A percentile compares a stretch with the other conserved stretches of the same genome.
phyloP scores from a whole-genome alignment of 2,888 invertebrate species.

The Xanthia icteritia region DNA sequence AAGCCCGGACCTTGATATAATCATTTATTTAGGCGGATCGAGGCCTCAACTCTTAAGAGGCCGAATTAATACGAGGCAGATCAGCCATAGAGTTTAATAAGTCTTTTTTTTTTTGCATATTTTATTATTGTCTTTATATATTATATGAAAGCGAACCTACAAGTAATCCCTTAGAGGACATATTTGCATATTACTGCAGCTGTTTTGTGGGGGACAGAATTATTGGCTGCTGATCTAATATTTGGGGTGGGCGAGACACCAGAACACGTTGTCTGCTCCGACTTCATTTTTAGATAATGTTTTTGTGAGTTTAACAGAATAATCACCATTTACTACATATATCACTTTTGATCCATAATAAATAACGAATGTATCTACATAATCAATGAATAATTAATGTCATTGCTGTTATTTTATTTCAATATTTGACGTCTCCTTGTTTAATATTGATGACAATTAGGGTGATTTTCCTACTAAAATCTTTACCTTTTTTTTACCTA shows the following conservation, averaged over 20 bases:
- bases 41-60: too few relatives aligned
- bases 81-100: too few relatives aligned
- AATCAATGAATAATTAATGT: not conserved
- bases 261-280: not conserved
- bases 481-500: not conserved
- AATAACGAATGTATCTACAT: not conserved
- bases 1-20: too few relatives aligned
- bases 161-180: too few relatives aligned
- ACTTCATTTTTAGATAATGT: not conserved
- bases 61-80: too few relatives aligned
- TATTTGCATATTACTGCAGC: not conserved
- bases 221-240: slow-evolving; percentile 18
- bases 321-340: not conserved
- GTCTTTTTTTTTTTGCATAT: too few relatives aligned
- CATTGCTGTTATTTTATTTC: not conserved
- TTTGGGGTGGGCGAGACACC: slow-evolving; percentile 5
- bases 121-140: too few relatives aligned
- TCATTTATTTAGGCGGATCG: too few relatives aligned
- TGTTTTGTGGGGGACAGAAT: slow-evolving; percentile 3
- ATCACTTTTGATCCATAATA: not conserved
- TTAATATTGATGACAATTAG: too few relatives aligned
- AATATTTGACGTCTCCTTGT: not conserved
- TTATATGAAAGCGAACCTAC: too few relatives aligned
- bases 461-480: not conserved
- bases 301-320: not conserved